Base-by-base conservation (phyloP, 92 coral and sea anemone species). In the Bergia sp. region DNA sequence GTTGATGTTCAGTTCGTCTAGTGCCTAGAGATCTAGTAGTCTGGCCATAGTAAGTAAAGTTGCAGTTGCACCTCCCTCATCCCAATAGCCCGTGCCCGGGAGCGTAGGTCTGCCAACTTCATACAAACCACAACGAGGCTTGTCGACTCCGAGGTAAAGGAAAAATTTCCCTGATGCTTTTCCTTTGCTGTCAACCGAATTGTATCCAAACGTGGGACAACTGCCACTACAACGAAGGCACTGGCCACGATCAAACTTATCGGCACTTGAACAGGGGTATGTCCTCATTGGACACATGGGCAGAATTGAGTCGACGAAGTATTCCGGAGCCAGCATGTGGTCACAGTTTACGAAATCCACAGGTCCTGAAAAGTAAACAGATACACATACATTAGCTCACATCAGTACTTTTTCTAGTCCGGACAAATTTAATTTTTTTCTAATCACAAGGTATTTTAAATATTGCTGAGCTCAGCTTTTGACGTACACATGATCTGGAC, bases 281-380 rank as follows among this genome's bases (percentile, higher is more conserved):
- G 86, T 76, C 8, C 42, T 23, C 86, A 64, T 38, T 16, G 86
- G 76, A 64, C 76, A 82, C 29, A 7, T 9, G 18, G 37, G 53
- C 39, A 40, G 16, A 18, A 82, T 82, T 42, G 86, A 82, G 15
- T 65, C 86, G 2, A 64, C 72, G 50, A 39, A 82, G 23, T 61
- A 82, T 6, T 82, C 86, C 20, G 86, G 75, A 4, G 86, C 86
- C 86, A 64, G n/a, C 75, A 66, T 82, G 39, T 82, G 86, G 53
- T 65, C 86, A 66, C 86, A 82, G 50, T 0, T 77, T 42, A 90
- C 45, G 73, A 69, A 81, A 40, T 61, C 85, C 42, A 92, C 82
- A 20, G 90, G 90, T 79, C 92, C 88, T 77, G 64, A 7, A 57
- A n/a, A 41, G 29, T 12, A 64, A 40, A 29, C 11, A 5, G 20